Evolutionary conservation across 1,140 invertebrate species (phyloP), one percentile per base, ranked within the genome.

Genomic region (Leptinotarsa undecemlineata): DNA sequence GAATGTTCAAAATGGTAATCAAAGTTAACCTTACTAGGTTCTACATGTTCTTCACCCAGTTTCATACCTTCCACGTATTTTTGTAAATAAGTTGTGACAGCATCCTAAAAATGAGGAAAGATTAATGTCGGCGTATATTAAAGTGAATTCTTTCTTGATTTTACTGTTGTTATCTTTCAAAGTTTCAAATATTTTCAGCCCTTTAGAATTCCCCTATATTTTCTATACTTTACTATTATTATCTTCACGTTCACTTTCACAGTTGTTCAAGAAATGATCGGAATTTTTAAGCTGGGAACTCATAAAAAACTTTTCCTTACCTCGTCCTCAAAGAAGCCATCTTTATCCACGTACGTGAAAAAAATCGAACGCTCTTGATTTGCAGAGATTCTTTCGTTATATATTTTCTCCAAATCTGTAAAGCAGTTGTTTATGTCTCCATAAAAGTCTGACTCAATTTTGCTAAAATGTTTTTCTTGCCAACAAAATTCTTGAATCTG

Each of bases 381-480:
- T 15, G 48, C 48, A 15, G 70, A 68, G 26, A 82, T 68, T 23
- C 77, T 72, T 73, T 74, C 48, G 71, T 83, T 76, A 62, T 83
- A 83, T 74, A 79, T 76, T 47, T 77, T 81, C 42, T 82, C 82
- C 19, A 78, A 63, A 71, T 84, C 82, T 20, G 82, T 83, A 48
- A 77, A 42, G 72, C 83, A 84, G 72, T 84, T 83, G 62, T 77
- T 74, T 73, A 74, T 71, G 33, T 81, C 73, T 23, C 57, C 64
- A 72, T 82, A 84, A 71, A 77, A 81, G 48, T 80, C 74, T 47
- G 74, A 74, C 73, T 84, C 82, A 13, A 67, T 75, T 64, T 77
- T 81, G 33, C 78, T 82, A 74, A 81, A 84, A n/a, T 76, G 23
- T 71, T 84, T 84, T 68, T 83, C 69, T 71, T 84, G 83, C 83